Percentiles rank a stretch among this genome's conserved stretches.
phyloP scores from a whole-genome alignment of 2,797 vertebrate species.

The Danionella dracula region DNA sequence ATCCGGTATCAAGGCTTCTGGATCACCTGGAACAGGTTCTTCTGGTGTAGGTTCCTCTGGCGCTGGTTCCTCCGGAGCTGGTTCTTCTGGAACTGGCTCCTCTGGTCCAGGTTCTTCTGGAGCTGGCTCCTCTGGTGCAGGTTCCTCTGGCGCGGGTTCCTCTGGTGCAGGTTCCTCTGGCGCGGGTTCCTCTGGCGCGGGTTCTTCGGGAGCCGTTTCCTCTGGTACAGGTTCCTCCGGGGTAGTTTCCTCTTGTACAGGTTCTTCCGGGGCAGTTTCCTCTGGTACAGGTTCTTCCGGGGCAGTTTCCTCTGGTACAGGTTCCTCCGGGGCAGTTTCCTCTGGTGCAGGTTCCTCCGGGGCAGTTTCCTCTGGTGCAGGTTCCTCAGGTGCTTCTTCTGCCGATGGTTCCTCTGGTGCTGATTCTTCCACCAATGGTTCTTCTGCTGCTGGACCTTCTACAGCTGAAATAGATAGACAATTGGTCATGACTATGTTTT shows the following conservation, averaged over 20 bases:
- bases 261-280: neutral
- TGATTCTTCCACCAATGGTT: neutral
- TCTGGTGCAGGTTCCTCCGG: neutral
- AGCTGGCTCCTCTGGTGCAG: neutral
- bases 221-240: neutral
- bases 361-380: neutral
- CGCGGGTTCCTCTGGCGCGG: neutral
- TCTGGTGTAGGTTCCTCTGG: neutral
- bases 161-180: neutral
- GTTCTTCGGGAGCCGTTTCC: neutral
- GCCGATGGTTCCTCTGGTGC: neutral
- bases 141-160: neutral
- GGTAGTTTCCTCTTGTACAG: neutral
- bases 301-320: neutral
- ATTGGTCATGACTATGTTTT: no score
- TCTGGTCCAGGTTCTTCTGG: neutral
- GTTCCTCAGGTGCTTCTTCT: neutral
- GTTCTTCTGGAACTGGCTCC: no score
- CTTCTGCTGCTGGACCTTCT: neutral
- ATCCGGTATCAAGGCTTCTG: no score
- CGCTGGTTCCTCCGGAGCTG: neutral
- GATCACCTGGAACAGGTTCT: no score
- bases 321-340: neutral
- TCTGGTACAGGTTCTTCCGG: neutral
- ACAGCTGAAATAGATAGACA: neutral